phyloP scores from a whole-genome alignment of 2,113 vertebrate species.

The Lepus timidus region DNA sequence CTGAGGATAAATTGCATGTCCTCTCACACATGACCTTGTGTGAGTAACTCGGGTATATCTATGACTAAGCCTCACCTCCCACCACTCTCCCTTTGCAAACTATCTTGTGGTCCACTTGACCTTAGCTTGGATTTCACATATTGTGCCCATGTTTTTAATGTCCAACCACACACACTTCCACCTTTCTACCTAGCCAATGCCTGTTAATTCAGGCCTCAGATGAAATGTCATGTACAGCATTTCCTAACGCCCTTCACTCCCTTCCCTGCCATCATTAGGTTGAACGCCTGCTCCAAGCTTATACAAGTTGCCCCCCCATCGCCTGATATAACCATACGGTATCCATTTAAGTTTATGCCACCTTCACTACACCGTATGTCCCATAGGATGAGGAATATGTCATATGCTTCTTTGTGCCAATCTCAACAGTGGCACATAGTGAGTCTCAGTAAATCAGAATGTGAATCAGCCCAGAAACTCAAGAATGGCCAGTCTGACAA shows the following conservation, averaged over 20 bases:
- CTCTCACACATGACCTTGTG: neutral
- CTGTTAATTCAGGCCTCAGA: neutral
- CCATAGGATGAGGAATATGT: neutral
- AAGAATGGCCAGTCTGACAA: neutral
- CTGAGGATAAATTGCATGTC: neutral
- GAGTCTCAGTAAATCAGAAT: neutral
- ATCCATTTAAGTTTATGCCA: neutral
- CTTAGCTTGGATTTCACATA: neutral
- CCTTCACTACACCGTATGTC: neutral
- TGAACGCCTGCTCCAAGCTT: neutral
- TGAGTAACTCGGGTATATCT: neutral
- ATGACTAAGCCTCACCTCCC: neutral
- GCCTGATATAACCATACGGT: neutral
- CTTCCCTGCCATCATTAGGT: neutral
- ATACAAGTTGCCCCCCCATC: neutral
- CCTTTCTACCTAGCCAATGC: neutral
- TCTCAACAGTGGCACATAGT: neutral
- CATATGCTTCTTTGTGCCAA: neutral
- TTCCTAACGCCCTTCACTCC: neutral
- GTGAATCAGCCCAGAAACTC: neutral
- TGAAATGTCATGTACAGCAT: neutral
- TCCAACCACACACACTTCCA: neutral
- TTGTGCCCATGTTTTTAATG: neutral
- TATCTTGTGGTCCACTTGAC: neutral
- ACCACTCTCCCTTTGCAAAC: neutral